Evolutionary conservation across 92 coral and sea anemone genomes (phyloP), one percentile per base, ranked within the genome.

Genomic region (Porites evermanni): DNA sequence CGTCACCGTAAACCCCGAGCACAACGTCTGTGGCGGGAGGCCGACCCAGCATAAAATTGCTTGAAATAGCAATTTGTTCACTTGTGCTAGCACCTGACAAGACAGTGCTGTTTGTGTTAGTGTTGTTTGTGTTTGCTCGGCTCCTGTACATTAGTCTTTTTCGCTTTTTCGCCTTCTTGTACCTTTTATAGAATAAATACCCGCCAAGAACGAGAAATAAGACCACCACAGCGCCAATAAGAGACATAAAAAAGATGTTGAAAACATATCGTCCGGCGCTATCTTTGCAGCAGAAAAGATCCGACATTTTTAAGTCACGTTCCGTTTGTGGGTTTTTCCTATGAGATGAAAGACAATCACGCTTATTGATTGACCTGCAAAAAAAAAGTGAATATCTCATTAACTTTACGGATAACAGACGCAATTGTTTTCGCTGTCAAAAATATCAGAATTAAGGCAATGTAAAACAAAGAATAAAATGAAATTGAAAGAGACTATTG

Each of bases 11-110:
- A 47, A 91, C 79, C 23, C 94, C 91, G 16, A 91, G 52, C 17
- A 91, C 88, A 44, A 91, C 88, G 68, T 91, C 94, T 5, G 91
- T 81, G 12, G 91, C 94, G 18, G 91, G 91, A 52, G 94, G 94
- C 75, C 94, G 74, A 19, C 73, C 82, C 50, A 87, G 74, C 20
- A 83, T 88, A 64, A 90, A 87, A 74, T 83, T 83, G 17, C 79
- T 83, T 2, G 80, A 8, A 64, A 64, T 44, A 23, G 21, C 13
- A 65, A 73, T 77, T 20, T 83, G 87, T 1, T 76, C 60, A 67
- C 70, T 78, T 6, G 64, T 16, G 6, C 86, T 69, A 3, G 80
- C 87, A 1, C 64, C 73, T 17, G 87, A 83, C 23, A 73, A 53
- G 23, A 83, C 76, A 16, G 87, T 73, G 50, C 87, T 74, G 11